These are phyloP conservation scores for Abscondita cerata DNA, from an alignment of 2,888 invertebrate species.

Conservation along the genomic window DNA sequence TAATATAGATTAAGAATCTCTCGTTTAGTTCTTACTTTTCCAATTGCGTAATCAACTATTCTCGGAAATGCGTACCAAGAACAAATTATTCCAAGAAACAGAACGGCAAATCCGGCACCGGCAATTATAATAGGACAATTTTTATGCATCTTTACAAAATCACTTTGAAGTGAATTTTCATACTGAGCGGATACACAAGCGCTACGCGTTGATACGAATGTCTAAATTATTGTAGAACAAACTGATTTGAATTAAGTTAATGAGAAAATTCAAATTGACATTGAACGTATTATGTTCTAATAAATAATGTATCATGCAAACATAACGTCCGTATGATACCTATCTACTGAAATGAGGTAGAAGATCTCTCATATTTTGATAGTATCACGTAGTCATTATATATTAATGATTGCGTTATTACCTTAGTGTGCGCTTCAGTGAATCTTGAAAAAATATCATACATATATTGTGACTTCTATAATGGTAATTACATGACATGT, in stretches of 20 bases:
- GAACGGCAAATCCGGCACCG: conserved; percentile 51
- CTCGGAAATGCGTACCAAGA: conserved; percentile 63
- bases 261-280: conserved; percentile 23
- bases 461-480: not conserved
- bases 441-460: conserved; percentile 18
- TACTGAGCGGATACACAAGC: not conserved
- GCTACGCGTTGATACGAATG: not conserved
- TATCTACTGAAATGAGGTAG: conserved; percentile 28
- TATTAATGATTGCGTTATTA: conserved; percentile 25
- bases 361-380: conserved; percentile 30
- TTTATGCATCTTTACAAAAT: conserved; percentile 36
- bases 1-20: conserved; percentile 28
- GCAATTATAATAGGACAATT: conserved; percentile 44
- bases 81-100: conserved; percentile 58
- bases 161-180: not conserved
- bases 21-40: conserved; percentile 55
- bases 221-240: not conserved
- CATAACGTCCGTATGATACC: conserved; percentile 22
- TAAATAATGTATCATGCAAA: conserved; percentile 31
- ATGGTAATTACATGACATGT: not conserved
- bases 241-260: conserved; percentile 1
- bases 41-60: conserved; percentile 59
- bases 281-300: conserved; percentile 30
- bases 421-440: conserved; percentile 21
- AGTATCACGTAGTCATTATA: conserved; percentile 22